phyloP scores from a whole-genome alignment of 2,888 invertebrate genomes.

The Cheiracanthium punctorium region DNA sequence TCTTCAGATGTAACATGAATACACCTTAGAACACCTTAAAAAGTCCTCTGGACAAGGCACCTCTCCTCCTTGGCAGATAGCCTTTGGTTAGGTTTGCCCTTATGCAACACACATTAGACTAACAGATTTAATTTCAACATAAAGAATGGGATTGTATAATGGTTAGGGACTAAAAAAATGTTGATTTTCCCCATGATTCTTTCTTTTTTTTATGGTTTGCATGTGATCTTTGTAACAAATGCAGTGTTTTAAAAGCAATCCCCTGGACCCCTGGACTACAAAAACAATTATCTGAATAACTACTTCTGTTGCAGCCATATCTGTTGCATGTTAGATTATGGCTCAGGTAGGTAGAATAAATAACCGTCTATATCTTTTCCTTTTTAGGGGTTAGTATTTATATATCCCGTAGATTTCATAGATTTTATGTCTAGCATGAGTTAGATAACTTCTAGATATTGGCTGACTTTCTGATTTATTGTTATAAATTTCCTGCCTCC shows the following conservation, averaged over 20 bases:
- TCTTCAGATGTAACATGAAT: too few species aligned
- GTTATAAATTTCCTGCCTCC: too few species aligned
- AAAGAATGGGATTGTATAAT: too few species aligned
- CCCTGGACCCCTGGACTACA: conserved; percentile 25
- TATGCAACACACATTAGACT: too few species aligned
- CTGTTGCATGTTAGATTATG: conserved; percentile 36
- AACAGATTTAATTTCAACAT: too few species aligned
- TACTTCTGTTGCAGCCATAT: neutral
- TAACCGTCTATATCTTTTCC: neutral
- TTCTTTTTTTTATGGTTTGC: conserved; percentile 14
- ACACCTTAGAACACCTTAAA: too few species aligned
- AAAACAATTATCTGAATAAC: too few species aligned
- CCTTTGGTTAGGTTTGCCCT: too few species aligned
- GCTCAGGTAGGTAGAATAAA: conserved; percentile 35
- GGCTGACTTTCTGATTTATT: conserved; percentile 29
- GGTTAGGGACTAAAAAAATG: too few species aligned
- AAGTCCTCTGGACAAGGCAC: too few species aligned
- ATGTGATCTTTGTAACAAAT: neutral
- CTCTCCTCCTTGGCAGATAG: too few species aligned
- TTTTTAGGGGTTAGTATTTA: neutral
- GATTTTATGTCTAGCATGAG: conserved; percentile 30
- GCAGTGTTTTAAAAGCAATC: conserved; percentile 4
- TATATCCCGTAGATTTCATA: neutral
- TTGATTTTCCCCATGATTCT: conserved; percentile 24
- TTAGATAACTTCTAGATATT: conserved; percentile 33